Percentiles rank a stretch among this genome's conserved stretches.
Conservation (phyloP, 2,888 invertebrate genomes). For the Mythimna albipuncta region DNA sequence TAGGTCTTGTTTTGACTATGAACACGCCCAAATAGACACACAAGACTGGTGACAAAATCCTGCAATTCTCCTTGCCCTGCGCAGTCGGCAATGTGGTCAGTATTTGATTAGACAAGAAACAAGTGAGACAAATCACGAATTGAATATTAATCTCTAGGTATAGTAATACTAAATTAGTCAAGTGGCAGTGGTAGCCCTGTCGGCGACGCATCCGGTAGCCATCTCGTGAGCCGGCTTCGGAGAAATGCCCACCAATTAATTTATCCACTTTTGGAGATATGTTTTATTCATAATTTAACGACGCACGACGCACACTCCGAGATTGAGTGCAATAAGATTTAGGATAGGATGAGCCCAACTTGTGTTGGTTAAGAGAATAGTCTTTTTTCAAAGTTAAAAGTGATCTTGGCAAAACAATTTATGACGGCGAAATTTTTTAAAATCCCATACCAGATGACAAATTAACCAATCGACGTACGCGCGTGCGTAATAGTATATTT, state of each 20-base stretch:
- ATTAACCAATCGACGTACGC: not conserved
- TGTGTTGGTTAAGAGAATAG: not conserved
- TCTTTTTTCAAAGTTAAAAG: not conserved
- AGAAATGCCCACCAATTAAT: slow-evolving; percentile 81
- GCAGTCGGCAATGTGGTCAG: not conserved
- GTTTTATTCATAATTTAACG: slow-evolving; percentile 74
- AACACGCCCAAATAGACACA: too few species aligned
- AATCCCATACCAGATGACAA: not conserved
- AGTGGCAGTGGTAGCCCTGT: slow-evolving; percentile 60
- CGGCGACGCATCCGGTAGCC: slow-evolving; percentile 61
- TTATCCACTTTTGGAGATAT: slow-evolving; percentile 80
- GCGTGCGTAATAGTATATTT: not conserved
- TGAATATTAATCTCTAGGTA: slow-evolving; percentile 16
- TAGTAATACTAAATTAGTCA: slow-evolving; percentile 13
- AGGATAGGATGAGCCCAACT: slow-evolving; percentile 9
- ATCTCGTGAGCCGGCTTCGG: slow-evolving; percentile 68
- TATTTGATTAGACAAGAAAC: slow-evolving; percentile 4
- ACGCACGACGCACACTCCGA: slow-evolving; percentile 57
- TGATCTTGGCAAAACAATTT: not conserved
- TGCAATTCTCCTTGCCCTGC: too few species aligned
- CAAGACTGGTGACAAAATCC: not conserved
- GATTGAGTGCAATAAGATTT: slow-evolving; percentile 27
- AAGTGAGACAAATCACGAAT: slow-evolving; percentile 17
- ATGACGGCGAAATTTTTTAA: not conserved
- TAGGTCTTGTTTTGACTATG: too few species aligned